Conservation (phyloP, 2,113 vertebrate species). For the Argyrosomus japonicus region DNA sequence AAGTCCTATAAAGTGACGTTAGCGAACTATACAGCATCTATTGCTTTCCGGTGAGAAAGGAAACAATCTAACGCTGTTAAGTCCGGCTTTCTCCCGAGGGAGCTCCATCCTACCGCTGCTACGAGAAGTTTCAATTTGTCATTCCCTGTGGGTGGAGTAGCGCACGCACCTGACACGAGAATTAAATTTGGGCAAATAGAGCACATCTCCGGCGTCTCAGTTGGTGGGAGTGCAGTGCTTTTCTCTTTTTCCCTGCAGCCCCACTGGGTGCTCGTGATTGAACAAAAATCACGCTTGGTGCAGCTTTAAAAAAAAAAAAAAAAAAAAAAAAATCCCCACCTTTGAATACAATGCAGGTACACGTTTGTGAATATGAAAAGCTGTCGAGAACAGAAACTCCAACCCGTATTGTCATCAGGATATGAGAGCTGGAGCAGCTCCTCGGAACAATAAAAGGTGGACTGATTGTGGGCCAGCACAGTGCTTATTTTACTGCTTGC, state of each 20-base stretch:
- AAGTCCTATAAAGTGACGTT: constrained; percentile 38
- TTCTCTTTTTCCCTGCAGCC: constrained; percentile 14
- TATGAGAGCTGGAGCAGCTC: constrained; percentile 19
- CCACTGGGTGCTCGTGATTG: constrained; percentile 44
- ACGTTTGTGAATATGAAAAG: constrained; percentile 10
- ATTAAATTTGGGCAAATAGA: constrained; percentile 73
- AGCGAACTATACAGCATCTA: constrained; percentile 24
- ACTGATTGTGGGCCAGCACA: constrained; percentile 16
- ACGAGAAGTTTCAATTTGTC: constrained; percentile 66
- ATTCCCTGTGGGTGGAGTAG: constrained; percentile 64
- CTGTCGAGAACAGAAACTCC: constrained; percentile 35
- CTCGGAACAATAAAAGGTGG: constrained; percentile 19
- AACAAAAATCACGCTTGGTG: constrained; percentile 21
- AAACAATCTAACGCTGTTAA: constrained; percentile 55
- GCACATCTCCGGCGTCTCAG: constrained; percentile 47
- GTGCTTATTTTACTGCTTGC: constrained; percentile 23
- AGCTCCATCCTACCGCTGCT: constrained; percentile 39
- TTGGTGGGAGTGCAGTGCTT: constrained; percentile 4
- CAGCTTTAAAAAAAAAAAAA: constrained; percentile 31
- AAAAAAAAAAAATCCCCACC: not conserved
- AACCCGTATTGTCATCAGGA: not conserved
- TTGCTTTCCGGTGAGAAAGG: constrained; percentile 51
- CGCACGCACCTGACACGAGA: constrained; percentile 68
- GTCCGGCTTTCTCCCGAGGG: constrained; percentile 40
- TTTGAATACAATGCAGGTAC: not conserved